Conservation (phyloP, 2,888 invertebrate species). For the Chloroclysta siterata region DNA sequence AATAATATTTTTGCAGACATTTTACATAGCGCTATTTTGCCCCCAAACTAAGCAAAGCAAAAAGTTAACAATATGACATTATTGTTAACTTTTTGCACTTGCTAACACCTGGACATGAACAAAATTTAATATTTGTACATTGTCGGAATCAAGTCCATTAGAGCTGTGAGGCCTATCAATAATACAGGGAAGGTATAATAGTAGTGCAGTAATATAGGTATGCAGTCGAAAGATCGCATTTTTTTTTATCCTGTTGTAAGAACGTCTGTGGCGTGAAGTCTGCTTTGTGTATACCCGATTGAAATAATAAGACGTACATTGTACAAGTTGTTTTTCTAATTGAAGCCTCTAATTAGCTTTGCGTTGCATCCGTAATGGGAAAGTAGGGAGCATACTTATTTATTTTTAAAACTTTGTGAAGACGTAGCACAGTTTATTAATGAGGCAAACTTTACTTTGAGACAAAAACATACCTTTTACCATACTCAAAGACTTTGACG, state of each 20-base stretch:
- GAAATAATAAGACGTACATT: conserved; percentile 53
- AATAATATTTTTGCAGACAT: too few species aligned
- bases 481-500: background rate
- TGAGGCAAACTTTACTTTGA: conserved; percentile 3
- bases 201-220: background rate
- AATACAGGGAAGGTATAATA: too few species aligned
- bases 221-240: background rate
- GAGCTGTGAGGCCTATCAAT: too few species aligned
- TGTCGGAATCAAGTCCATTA: too few species aligned
- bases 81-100: too few species aligned
- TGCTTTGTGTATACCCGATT: conserved; percentile 63
- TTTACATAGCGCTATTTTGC: too few species aligned
- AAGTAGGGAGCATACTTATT: conserved; percentile 9
- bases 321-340: conserved; percentile 34
- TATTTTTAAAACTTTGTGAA: background rate
- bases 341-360: conserved; percentile 26
- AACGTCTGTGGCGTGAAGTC: conserved; percentile 33
- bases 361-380: conserved; percentile 1
- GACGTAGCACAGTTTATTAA: conserved; percentile 1
- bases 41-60: too few species aligned
- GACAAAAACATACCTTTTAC: background rate
- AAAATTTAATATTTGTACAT: too few species aligned
- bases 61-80: too few species aligned
- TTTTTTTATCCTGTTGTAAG: conserved; percentile 16
- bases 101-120: too few species aligned